A percentile compares a stretch with the other conserved stretches of the same genome.
These are phyloP conservation scores for Pipistrellus pygmaeus DNA, from an alignment of 2,797 vertebrate species.

Conservation along the genomic window DNA sequence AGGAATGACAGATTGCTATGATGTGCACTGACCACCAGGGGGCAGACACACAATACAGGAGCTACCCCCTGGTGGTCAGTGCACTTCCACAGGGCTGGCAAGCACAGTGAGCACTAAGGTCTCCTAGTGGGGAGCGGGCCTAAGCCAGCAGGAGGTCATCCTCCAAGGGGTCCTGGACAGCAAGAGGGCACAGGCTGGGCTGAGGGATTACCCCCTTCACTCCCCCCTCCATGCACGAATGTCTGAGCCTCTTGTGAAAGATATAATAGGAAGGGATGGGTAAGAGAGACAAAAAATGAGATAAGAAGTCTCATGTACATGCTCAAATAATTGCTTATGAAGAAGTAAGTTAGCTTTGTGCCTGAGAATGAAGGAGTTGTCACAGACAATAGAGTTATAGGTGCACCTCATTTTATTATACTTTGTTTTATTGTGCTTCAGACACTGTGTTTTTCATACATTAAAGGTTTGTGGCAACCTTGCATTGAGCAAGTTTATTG, in stretches of 20 bases:
- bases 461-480: not conserved
- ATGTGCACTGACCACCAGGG: no score
- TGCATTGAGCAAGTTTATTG: not conserved
- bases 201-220: no score
- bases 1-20: no score
- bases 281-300: not conserved
- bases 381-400: not conserved
- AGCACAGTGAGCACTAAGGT: no score
- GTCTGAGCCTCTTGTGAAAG: not conserved
- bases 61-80: no score
- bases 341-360: not conserved
- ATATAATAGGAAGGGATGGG: not conserved
- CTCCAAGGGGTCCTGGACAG: no score
- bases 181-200: no score
- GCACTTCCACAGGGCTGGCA: no score
- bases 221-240: fast-evolving
- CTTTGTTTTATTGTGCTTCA: not conserved
- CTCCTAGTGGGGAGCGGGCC: no score
- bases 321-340: not conserved
- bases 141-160: no score
- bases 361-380: not conserved
- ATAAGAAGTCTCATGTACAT: not conserved
- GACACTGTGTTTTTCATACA: not conserved
- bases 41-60: no score
- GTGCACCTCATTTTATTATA: not conserved